phyloP scores from a whole-genome alignment of 2,888 invertebrate genomes.

The Drosophila emarginata region DNA sequence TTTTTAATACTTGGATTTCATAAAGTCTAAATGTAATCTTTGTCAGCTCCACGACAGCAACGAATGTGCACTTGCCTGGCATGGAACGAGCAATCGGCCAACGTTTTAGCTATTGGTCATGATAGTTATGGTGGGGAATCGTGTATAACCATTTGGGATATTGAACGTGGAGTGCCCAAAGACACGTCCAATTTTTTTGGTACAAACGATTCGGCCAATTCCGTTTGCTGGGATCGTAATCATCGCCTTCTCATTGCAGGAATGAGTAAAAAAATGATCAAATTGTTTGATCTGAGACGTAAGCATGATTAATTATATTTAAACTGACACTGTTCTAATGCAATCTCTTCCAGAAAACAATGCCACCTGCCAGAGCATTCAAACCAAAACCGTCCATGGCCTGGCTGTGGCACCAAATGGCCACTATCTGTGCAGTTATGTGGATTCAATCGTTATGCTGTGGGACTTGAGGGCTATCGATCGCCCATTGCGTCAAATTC shows the following conservation, averaged over 20 bases:
- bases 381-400: conserved; percentile 91
- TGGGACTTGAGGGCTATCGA: conserved; percentile 96
- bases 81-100: conserved; percentile 93
- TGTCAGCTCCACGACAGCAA: conserved; percentile 90
- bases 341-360: conserved; percentile 85
- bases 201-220: conserved; percentile 91
- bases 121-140: conserved; percentile 95
- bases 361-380: conserved; percentile 84
- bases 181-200: conserved; percentile 87
- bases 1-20: not conserved
- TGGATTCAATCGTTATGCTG: conserved; percentile 90
- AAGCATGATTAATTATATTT: conserved; percentile 47
- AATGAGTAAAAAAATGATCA: conserved; percentile 93
- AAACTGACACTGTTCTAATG: not conserved
- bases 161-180: conserved; percentile 80
- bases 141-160: conserved; percentile 95
- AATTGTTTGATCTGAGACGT: conserved; percentile 95
- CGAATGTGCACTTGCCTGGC: conserved; percentile 93
- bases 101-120: conserved; percentile 92
- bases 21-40: not conserved
- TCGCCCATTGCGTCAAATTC: conserved; percentile 89
- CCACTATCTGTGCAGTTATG: conserved; percentile 91
- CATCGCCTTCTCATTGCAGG: conserved; percentile 92
- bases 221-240: conserved; percentile 91
- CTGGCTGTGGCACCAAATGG: conserved; percentile 91